Evolutionary conservation across 1,140 invertebrate genomes (phyloP).

Genomic region (Calephelis virginiensis): DNA sequence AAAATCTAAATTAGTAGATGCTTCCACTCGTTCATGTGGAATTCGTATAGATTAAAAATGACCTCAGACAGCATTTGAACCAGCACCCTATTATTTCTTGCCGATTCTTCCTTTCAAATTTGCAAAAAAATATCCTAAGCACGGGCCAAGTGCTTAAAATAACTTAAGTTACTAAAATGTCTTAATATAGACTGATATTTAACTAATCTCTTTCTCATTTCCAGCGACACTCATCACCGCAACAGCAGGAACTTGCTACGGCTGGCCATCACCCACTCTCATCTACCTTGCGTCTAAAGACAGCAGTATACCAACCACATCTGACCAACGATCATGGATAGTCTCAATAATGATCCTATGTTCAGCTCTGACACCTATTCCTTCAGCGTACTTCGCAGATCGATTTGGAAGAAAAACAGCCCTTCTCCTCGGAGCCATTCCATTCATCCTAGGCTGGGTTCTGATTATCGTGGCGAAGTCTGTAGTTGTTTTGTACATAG

Average conservation of each 20-base stretch:
- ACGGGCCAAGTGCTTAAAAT: too few relatives aligned
- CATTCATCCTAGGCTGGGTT: conserved; percentile 83
- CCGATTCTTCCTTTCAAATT: too few relatives aligned
- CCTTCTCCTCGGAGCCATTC: conserved; percentile 81
- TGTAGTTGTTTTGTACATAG: conserved; percentile 75
- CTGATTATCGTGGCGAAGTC: conserved; percentile 79
- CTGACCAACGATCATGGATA: conserved; percentile 82
- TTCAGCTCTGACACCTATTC: conserved; percentile 70
- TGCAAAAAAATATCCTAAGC: too few relatives aligned
- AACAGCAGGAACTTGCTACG: conserved; percentile 75
- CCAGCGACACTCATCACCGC: conserved; percentile 76
- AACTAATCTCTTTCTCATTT: conserved; percentile 35
- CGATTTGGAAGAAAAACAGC: conserved; percentile 83
- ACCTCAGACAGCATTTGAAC: too few relatives aligned
- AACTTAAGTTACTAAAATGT: too few relatives aligned
- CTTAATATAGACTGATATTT: too few relatives aligned
- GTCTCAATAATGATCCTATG: conserved; percentile 79
- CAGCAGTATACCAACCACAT: conserved; percentile 75
- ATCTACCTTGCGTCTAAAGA: conserved; percentile 66
- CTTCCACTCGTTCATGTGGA: too few relatives aligned
- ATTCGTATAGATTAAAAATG: too few relatives aligned
- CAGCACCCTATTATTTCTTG: too few relatives aligned
- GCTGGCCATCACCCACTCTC: conserved; percentile 82
- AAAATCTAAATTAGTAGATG: too few relatives aligned
- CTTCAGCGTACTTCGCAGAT: conserved; percentile 72